phyloP scores from a whole-genome alignment of 2,113 vertebrate species.

The Columba janthina region DNA sequence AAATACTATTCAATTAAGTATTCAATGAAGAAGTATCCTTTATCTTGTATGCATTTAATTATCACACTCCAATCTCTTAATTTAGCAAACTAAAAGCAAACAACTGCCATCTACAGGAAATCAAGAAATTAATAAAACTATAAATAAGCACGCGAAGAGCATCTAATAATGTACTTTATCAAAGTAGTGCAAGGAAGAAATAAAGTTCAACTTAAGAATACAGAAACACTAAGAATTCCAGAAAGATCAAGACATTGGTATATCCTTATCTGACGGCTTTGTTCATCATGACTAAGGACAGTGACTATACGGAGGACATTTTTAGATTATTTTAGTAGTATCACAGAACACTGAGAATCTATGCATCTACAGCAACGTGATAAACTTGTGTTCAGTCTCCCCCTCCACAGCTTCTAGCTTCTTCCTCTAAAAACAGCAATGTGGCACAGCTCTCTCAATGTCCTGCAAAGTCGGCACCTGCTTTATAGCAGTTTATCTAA shows the following conservation, averaged over 20 bases:
- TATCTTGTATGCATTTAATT: not conserved
- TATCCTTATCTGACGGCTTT: not conserved
- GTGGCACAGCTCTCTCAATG: not conserved
- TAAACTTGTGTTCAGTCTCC: not conserved
- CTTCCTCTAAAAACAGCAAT: not conserved
- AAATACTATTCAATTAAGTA: not conserved
- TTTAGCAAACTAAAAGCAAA: not conserved
- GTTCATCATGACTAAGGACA: not conserved
- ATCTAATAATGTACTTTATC: not conserved
- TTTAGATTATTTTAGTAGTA: not conserved
- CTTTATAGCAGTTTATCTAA: not conserved
- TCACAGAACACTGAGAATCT: not conserved
- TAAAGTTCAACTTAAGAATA: not conserved
- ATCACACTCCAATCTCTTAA: not conserved
- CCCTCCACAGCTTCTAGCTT: not conserved
- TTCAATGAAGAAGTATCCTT: not conserved
- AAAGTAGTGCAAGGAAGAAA: not conserved
- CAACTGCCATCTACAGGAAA: not conserved
- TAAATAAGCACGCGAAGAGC: not conserved
- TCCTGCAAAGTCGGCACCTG: not conserved
- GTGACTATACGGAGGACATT: not conserved
- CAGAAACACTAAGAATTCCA: not conserved
- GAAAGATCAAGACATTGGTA: not conserved
- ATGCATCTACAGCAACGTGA: rapidly evolving
- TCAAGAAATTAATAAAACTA: not conserved